Evolutionary conservation across 2,888 invertebrate genomes (phyloP).

Genomic region (Synanthedon vespiformis): DNA sequence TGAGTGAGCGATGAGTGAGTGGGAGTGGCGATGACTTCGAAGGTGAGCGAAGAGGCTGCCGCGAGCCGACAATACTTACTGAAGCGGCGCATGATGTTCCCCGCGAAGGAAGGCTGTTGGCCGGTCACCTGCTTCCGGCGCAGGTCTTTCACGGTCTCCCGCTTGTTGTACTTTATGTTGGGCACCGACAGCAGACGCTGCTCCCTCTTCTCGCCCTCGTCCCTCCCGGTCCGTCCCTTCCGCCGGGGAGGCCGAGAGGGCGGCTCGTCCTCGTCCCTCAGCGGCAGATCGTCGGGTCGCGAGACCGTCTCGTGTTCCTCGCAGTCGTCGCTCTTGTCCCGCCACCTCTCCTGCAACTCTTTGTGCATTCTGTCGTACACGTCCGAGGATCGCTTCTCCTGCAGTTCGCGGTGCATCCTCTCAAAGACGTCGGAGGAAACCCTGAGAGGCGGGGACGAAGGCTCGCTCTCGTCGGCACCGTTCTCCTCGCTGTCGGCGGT

Average conservation of each 20-base stretch:
- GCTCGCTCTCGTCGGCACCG: conserved; percentile 20
- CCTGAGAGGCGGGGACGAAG: conserved; percentile 37
- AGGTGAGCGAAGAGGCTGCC: conserved; percentile 13
- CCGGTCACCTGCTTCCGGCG: conserved; percentile 61
- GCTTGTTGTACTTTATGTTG: conserved; percentile 74
- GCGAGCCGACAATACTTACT: conserved; percentile 76
- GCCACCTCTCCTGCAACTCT: conserved; percentile 50
- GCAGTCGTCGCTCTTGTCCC: conserved; percentile 35
- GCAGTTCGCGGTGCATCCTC: conserved; percentile 50
- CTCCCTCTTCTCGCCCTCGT: conserved; percentile 26
- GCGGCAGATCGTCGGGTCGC: conserved; percentile 75
- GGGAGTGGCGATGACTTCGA: conserved; percentile 16
- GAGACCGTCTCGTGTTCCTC: conserved; percentile 16
- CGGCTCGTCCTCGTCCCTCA: conserved; percentile 41
- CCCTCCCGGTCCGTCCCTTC: conserved; percentile 45
- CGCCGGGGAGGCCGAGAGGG: conserved; percentile 65
- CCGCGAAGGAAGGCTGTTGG: conserved; percentile 73
- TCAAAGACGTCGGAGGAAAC: conserved; percentile 52
- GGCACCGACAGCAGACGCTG: conserved; percentile 82
- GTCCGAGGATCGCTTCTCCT: conserved; percentile 29
- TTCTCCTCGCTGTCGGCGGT: conserved; percentile 12
- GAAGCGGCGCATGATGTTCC: conserved; percentile 85
- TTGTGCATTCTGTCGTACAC: conserved; percentile 15
- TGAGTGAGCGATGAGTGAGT: conserved; percentile 12
- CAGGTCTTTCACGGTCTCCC: conserved; percentile 57